Evolutionary conservation across 2,888 invertebrate genomes (phyloP).

Genomic region (Phlogophora meticulosa): DNA sequence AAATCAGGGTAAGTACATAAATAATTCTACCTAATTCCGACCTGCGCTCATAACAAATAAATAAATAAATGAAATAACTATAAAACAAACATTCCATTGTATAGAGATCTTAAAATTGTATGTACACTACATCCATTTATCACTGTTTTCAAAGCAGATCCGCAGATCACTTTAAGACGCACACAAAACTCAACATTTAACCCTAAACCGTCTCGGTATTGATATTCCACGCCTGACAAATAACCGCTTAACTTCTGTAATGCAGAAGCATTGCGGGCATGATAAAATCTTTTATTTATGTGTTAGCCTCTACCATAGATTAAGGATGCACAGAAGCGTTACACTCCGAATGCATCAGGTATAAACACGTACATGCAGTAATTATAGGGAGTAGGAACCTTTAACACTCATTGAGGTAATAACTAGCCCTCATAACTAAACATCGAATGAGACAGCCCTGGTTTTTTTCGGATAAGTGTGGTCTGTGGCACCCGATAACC

Average conservation of each 20-base stretch:
- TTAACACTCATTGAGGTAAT: too few relatives aligned
- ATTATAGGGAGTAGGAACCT: too few relatives aligned
- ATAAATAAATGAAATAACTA: too few relatives aligned
- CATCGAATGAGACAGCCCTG: too few relatives aligned
- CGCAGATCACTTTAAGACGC: slow-evolving; percentile 4
- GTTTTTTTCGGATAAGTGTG: too few relatives aligned
- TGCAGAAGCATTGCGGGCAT: slow-evolving; percentile 40
- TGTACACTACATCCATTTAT: not conserved
- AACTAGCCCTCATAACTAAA: too few relatives aligned
- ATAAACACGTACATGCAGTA: not conserved
- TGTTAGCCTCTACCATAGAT: slow-evolving; percentile 30
- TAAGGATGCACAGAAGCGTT: slow-evolving; percentile 11
- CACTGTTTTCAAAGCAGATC: not conserved
- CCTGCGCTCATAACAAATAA: too few relatives aligned
- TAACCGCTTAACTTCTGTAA: slow-evolving; percentile 57
- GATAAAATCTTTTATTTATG: slow-evolving; percentile 65
- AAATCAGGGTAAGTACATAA: too few relatives aligned
- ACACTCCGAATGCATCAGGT: too few relatives aligned
- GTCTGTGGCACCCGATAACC: too few relatives aligned
- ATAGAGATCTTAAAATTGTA: not conserved
- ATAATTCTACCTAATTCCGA: too few relatives aligned
- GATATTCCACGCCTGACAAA: slow-evolving; percentile 60
- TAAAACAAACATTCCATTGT: too few relatives aligned
- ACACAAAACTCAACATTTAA: slow-evolving; percentile 3
- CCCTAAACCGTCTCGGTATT: slow-evolving; percentile 26